Conservation (phyloP, 2,113 vertebrate species). For the Cichladusa arquata region DNA sequence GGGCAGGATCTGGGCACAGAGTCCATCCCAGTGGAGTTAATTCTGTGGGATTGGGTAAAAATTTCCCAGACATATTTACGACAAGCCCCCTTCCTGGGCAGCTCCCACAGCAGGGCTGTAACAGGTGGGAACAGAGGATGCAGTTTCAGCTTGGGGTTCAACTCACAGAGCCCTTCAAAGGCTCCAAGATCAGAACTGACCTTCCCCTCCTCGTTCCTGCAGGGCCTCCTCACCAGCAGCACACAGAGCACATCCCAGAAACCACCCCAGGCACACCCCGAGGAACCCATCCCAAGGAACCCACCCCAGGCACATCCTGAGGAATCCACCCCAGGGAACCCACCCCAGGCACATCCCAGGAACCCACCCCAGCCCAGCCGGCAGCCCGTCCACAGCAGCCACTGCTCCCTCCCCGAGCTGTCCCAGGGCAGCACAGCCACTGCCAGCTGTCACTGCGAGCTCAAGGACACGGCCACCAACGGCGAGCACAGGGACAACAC, state of each 20-base stretch:
- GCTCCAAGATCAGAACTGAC: rapidly evolving
- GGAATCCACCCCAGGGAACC: too few species aligned
- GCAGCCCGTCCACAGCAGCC: neutral
- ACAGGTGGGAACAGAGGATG: neutral
- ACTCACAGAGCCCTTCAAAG: neutral
- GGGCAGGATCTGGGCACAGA: neutral
- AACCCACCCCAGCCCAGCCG: neutral
- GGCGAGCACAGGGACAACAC: rapidly evolving
- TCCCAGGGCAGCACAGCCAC: neutral
- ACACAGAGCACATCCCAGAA: neutral
- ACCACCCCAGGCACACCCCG: neutral
- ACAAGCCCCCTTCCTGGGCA: neutral
- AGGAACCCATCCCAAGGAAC: neutral
- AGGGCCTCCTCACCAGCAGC: neutral
- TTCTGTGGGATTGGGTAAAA: rapidly evolving
- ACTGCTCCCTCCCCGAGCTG: neutral
- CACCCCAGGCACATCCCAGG: too few species aligned
- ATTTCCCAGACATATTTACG: neutral
- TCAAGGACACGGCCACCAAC: neutral
- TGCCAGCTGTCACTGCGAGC: neutral
- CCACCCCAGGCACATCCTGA: too few species aligned
- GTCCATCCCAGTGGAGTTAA: neutral
- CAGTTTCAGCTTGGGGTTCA: neutral
- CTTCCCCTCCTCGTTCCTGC: neutral
- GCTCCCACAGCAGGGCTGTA: neutral